Base-by-base conservation (phyloP, 2,797 vertebrate species). In the Tokudaia muenninki region DNA sequence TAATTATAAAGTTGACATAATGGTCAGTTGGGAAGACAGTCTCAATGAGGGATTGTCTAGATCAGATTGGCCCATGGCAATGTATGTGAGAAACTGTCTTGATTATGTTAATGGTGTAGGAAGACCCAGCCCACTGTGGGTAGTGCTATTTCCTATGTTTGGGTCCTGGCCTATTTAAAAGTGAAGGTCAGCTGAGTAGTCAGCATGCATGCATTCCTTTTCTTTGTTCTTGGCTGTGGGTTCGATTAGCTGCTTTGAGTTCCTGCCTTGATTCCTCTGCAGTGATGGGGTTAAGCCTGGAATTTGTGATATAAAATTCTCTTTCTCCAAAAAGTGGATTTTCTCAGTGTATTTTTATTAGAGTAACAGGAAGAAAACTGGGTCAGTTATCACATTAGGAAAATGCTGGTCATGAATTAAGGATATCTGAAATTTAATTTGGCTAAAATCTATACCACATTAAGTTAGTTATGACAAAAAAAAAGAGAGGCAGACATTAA, bases 341-440 rank as follows among this genome's bases (percentile, higher is more conserved):
- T 74, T 88, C 50, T 74, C 50, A 12, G 24, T n/a, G n/a, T 55
- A 74, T 57, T 87, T 87, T 87, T 72, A 57, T 74, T 70, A 88
- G 50, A 88, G 67, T 41, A 74, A 72, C 34, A 87, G 47, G 17
- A 88, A 44, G n/a, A n/a, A 88, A 88, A 67, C 47, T 87, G 63
- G 75, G 75, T 37, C 75, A 34, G 37, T 61, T 50, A 94, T 82
- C 77, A 96, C 86, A 91, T 96, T 92, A 94, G 78, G n/a, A 89
- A 91, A 95, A 94, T 91, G 21, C 37, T 77, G 57, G 13, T 94
- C 44, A 90, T 94, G 67, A 90, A 87, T 87, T 91, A n/a, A 97
- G 44, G 72, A 83, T 92, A 41, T 70, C 17, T 80, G 19, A 59
- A 78, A 87, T 67, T 81, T 86, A 94, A n/a, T 89, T 82, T 95